phyloP scores from a whole-genome alignment of 2,888 invertebrate species.

The Hymenopus coronatus region DNA sequence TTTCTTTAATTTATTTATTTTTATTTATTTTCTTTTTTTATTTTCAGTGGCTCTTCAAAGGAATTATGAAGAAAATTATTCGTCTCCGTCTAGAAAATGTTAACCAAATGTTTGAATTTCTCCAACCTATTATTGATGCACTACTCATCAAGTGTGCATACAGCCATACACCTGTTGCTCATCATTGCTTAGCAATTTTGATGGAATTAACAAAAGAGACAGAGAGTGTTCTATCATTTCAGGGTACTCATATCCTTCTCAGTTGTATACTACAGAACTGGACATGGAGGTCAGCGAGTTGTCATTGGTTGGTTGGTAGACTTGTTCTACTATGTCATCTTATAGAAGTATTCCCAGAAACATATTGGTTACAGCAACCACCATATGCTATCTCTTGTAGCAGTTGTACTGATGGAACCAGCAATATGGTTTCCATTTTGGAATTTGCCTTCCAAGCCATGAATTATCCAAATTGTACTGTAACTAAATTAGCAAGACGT shows the following conservation, averaged over 20 bases:
- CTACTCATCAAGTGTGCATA: conserved; percentile 48
- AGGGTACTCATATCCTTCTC: conserved; percentile 44
- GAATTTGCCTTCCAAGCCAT: conserved; percentile 29
- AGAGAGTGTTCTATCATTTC: conserved; percentile 45
- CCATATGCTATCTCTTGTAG: conserved; percentile 20
- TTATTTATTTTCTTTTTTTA: no score
- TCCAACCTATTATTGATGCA: conserved; percentile 46
- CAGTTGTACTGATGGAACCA: conserved; percentile 12
- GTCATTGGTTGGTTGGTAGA: conserved; percentile 49
- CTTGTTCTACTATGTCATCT: conserved; percentile 46
- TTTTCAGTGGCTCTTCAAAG: conserved; percentile 38
- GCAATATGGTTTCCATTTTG: conserved; percentile 21
- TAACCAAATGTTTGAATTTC: conserved; percentile 1
- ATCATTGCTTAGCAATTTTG: conserved; percentile 47
- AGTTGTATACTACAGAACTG: conserved; percentile 42
- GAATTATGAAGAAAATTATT: conserved; percentile 35
- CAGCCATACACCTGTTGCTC: conserved; percentile 46
- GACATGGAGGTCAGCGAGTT: conserved; percentile 38
- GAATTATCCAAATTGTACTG: conserved; percentile 17
- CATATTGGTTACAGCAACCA: conserved; percentile 39
- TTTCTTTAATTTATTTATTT: no score
- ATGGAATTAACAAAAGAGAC: conserved; percentile 48
- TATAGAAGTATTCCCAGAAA: conserved; percentile 45
- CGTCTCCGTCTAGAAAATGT: conserved; percentile 30
- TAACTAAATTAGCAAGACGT: conserved; percentile 25